Base-by-base conservation (phyloP, 30 jellyfish, hydroid and myxozoan genomes). In the Chrysaora quinquecirrha region DNA sequence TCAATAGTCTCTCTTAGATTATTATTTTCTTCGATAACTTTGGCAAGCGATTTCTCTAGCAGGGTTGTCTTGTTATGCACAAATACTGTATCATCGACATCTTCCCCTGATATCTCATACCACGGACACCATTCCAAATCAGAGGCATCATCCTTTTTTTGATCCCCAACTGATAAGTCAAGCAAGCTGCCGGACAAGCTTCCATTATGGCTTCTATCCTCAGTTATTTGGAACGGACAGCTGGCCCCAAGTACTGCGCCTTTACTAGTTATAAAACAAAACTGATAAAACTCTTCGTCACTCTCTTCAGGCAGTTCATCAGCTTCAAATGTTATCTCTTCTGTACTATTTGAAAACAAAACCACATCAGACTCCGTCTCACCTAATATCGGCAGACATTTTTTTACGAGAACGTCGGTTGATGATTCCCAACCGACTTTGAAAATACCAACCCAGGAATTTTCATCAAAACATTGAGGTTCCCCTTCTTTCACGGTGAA, bases 191-290 rank as follows among this genome's bases (percentile, higher is more conserved):
- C 30, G 6, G 68, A 52, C 27, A 52, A 2, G 29, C 19, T 52
- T 10, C 68, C 68, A 1, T 80, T 74, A 60, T 3, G 71, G 18
- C 69, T 21, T 22, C 85, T 28, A 21, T 11, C 29, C 9, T 49
- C 66, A 28, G 38, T 28, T 14, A 90, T 74, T 46, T 64, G 95
- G 64, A 90, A 90, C 19, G 98, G 98, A 31, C 96, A 71, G 76
- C 98, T 90, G 32, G 98, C 98, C 1, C 98, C 98, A 21, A 70
- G 81, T 19, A 83, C 80, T 4, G n/a, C 85, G 20, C 93, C 94
- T 21, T 35, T 75, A 14, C 78, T 66, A 19, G 88, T 50, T 46
- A 73, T 34, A 34, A 90, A 86, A 67, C 98, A 90, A 79, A 90
- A 90, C 78, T 90, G 98, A 73, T 84, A 90, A 73, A 84, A 85